Conservation (phyloP, 2,797 vertebrate genomes). For the Taenioides sp. region DNA sequence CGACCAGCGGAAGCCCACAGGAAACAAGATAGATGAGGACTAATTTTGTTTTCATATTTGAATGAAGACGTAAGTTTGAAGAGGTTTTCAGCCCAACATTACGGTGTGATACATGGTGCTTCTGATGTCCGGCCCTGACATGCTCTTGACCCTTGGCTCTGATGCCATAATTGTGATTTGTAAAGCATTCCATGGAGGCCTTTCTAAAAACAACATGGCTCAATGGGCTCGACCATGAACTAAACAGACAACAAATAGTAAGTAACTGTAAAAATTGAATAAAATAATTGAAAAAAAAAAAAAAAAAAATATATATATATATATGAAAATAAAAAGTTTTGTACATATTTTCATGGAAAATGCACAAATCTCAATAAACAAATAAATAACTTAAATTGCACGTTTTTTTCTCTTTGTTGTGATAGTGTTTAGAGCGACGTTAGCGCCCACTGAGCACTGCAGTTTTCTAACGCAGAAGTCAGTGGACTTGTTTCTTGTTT, state of each 20-base stretch:
- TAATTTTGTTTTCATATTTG: background rate
- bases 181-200: background rate
- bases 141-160: background rate
- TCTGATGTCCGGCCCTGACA: background rate
- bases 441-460: too few species aligned
- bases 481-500: too few species aligned
- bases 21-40: background rate
- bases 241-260: background rate
- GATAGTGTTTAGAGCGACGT: too few species aligned
- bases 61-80: background rate
- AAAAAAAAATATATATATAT: too few species aligned
- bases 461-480: too few species aligned
- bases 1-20: conserved; percentile 10
- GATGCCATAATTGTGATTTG: background rate
- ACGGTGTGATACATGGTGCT: background rate
- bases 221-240: background rate
- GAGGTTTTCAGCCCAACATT: background rate
- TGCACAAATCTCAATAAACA: too few species aligned
- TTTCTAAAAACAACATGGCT: background rate
- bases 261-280: background rate
- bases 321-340: too few species aligned
- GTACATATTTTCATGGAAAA: too few species aligned
- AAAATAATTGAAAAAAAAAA: too few species aligned
- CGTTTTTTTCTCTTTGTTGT: too few species aligned
- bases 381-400: too few species aligned